These are phyloP conservation scores for Rissa tridactyla DNA, from an alignment of 2,113 vertebrate genomes.

Conservation along the genomic window DNA sequence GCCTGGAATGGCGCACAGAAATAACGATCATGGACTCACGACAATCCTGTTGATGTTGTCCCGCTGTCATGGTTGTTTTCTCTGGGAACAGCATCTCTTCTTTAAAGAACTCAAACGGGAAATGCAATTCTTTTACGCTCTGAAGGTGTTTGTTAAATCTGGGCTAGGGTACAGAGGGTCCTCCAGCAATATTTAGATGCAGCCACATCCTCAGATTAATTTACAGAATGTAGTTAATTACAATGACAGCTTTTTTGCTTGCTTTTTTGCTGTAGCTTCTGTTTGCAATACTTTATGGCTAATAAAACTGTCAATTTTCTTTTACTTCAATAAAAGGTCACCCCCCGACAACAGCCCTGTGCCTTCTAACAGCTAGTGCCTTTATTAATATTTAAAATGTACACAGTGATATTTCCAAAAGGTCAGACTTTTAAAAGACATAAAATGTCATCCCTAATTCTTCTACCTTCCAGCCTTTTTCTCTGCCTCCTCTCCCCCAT, in stretches of 20 bases:
- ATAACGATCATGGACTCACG: neutral
- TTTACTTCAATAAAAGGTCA: slow-evolving; percentile 82
- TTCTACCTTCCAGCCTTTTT: slow-evolving; percentile 8
- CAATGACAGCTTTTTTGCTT: slow-evolving; percentile 35
- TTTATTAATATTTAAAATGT: slow-evolving; percentile 97
- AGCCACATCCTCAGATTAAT: neutral
- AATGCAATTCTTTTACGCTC: neutral
- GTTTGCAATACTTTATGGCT: slow-evolving; percentile 56
- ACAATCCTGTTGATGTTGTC: neutral
- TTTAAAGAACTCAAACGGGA: neutral
- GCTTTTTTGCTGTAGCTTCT: slow-evolving; percentile 43
- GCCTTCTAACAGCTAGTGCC: slow-evolving; percentile 75
- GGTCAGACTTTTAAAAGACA: slow-evolving; percentile 87
- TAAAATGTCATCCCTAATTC: slow-evolving; percentile 78
- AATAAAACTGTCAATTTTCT: slow-evolving; percentile 82
- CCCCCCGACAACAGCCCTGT: slow-evolving; percentile 73
- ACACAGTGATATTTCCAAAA: slow-evolving; percentile 95
- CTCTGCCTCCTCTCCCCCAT: neutral
- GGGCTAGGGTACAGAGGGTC: neutral
- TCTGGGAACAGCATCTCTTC: neutral
- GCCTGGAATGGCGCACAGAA: too few relatives aligned
- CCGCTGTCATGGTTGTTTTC: neutral
- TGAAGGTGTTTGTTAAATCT: neutral
- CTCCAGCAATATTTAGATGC: neutral
- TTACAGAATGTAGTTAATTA: slow-evolving; percentile 67